Conservation (phyloP, 2,888 invertebrate species). For the Dasypolia templi region DNA sequence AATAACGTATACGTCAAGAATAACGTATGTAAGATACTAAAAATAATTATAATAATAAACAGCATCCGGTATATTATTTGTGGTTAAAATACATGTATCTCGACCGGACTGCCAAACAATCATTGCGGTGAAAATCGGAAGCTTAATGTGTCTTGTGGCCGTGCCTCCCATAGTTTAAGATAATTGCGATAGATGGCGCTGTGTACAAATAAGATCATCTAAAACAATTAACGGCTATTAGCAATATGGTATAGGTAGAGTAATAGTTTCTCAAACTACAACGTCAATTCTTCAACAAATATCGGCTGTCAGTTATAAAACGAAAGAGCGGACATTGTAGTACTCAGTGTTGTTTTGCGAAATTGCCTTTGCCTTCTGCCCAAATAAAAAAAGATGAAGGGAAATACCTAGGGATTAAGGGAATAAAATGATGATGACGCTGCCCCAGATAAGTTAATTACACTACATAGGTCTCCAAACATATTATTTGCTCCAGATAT, state of each 20-base stretch:
- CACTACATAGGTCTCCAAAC: not conserved
- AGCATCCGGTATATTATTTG: not conserved
- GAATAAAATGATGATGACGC: not conserved
- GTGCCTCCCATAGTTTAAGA: not conserved
- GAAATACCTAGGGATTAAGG: too few relatives aligned
- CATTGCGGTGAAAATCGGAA: slow-evolving; percentile 33
- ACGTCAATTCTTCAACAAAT: not conserved
- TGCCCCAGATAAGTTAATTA: slow-evolving; percentile 2
- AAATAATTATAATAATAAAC: too few relatives aligned
- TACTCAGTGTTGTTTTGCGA: not conserved
- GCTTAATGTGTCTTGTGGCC: not conserved
- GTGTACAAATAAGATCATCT: not conserved
- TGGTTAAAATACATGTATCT: not conserved
- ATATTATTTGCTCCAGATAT: slow-evolving; percentile 3
- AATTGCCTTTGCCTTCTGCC: not conserved
- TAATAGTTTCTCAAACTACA: not conserved
- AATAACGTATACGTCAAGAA: too few relatives aligned
- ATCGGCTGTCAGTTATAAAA: not conserved
- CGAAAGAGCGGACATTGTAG: not conserved
- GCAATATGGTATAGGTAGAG: not conserved
- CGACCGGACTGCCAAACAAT: not conserved
- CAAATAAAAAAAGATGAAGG: not conserved
- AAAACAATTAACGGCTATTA: not conserved
- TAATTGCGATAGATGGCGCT: slow-evolving; percentile 33
- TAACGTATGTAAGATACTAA: too few relatives aligned